Evolutionary conservation across 2,888 invertebrate species (phyloP).

Genomic region (Hemicrepidius hirtus): DNA sequence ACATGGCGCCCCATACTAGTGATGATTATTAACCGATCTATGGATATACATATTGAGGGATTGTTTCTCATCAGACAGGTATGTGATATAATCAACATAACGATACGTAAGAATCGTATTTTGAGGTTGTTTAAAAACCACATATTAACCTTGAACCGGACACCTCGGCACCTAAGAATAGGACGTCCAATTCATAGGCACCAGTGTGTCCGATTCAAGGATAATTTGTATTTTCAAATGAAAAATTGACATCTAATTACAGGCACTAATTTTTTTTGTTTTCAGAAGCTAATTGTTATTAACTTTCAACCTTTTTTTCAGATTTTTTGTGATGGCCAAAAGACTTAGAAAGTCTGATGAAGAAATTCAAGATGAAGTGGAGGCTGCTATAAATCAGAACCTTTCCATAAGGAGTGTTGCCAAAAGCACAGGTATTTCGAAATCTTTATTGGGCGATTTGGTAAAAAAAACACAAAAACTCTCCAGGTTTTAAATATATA

Average conservation of each 20-base stretch:
- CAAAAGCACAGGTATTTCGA: constrained; percentile 46
- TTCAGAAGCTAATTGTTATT: constrained; percentile 8
- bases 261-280: constrained; percentile 7
- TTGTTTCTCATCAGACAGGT: constrained; percentile 10
- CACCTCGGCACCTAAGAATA: too few species aligned
- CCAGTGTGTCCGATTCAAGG: constrained; percentile 13
- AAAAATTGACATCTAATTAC: background rate
- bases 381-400: constrained; percentile 49
- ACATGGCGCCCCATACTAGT: too few species aligned
- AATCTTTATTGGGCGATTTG: constrained; percentile 35
- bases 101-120: constrained; percentile 16
- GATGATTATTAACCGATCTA: constrained; percentile 9
- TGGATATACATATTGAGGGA: constrained; percentile 13
- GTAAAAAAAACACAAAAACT: constrained; percentile 9
- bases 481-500: constrained; percentile 13
- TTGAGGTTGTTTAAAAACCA: constrained; percentile 11
- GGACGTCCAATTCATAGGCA: constrained; percentile 6
- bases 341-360: constrained; percentile 15
- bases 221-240: background rate
- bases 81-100: constrained; percentile 1
- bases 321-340: constrained; percentile 13
- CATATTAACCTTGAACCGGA: too few species aligned
- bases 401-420: constrained; percentile 50
- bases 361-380: constrained; percentile 15
- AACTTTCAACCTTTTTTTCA: constrained; percentile 2